Evolutionary conservation across 2,113 vertebrate species (phyloP).

Genomic region (Dicerorhinus sumatrensis): DNA sequence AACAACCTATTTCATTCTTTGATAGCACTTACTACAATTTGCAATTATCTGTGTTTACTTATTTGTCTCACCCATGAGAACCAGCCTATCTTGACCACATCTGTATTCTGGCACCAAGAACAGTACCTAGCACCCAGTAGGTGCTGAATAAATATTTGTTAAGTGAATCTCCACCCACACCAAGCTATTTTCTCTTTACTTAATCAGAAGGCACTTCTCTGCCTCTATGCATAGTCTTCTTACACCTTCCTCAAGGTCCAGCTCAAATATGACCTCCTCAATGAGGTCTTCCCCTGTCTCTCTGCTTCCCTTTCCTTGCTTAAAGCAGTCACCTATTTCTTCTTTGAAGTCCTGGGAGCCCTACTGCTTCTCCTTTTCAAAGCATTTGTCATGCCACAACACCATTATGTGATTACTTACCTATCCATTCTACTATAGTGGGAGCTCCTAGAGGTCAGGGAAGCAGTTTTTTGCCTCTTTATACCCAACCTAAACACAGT

Average conservation of each 20-base stretch:
- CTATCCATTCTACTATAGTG: not conserved
- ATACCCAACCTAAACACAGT: not conserved
- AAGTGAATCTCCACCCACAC: not conserved
- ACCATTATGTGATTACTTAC: not conserved
- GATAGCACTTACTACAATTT: not conserved
- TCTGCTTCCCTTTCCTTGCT: not conserved
- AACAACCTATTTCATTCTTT: not conserved
- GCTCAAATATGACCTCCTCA: not conserved
- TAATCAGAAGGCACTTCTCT: not conserved
- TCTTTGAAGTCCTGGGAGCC: not conserved
- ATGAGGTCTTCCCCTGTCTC: not conserved
- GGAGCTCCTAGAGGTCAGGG: not conserved
- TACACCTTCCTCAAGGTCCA: not conserved
- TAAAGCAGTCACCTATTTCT: not conserved
- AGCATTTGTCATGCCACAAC: not conserved
- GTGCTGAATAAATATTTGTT: not conserved
- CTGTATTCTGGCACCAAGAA: not conserved
- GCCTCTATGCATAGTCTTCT: not conserved
- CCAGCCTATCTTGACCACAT: not conserved
- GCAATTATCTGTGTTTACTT: not conserved
- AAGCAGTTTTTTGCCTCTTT: not conserved
- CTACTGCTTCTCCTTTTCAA: conserved; percentile 24
- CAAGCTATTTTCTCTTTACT: conserved; percentile 15
- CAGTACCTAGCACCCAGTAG: not conserved
- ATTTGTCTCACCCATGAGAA: conserved; percentile 6